These are phyloP conservation scores for Phodopus roborovskii DNA, from an alignment of 2,113 vertebrate genomes.

Conservation along the genomic window DNA sequence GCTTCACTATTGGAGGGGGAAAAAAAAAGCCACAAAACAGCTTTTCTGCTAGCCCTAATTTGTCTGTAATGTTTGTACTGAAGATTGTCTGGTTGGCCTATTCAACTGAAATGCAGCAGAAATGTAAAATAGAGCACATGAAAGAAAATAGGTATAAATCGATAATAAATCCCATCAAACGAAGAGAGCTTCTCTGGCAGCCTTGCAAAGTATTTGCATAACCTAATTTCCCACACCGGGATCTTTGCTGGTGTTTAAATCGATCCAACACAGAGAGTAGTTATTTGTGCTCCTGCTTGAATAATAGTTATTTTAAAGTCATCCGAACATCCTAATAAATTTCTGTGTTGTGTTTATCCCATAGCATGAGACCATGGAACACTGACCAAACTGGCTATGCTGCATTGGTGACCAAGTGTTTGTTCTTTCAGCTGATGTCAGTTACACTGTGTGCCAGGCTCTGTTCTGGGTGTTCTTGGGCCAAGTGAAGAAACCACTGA, in stretches of 20 bases:
- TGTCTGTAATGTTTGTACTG: constrained; percentile 58
- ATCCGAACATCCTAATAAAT: neutral
- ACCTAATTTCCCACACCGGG: constrained; percentile 35
- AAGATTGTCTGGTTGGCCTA: constrained; percentile 59
- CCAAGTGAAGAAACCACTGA: neutral
- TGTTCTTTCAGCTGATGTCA: neutral
- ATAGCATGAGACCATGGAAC: neutral
- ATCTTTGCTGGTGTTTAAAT: neutral
- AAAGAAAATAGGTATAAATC: constrained; percentile 63
- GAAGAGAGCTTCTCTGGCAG: neutral
- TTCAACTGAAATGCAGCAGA: constrained; percentile 67
- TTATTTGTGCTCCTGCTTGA: neutral
- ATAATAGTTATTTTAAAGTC: constrained; percentile 1
- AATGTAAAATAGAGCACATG: constrained; percentile 57
- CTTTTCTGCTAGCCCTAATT: constrained; percentile 58
- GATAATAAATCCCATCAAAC: constrained; percentile 35
- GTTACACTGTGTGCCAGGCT: neutral
- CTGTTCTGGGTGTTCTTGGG: neutral
- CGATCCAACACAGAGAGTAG: neutral
- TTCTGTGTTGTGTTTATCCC: neutral
- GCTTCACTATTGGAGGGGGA: constrained; percentile 71
- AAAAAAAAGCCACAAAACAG: constrained; percentile 53
- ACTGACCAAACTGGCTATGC: neutral
- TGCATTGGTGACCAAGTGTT: neutral
- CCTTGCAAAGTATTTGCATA: constrained; percentile 67